Percentiles rank a stretch among this genome's conserved stretches.
These are phyloP conservation scores for Agonopterix subpropinquella DNA, from an alignment of 2,888 invertebrate species.

Conservation along the genomic window DNA sequence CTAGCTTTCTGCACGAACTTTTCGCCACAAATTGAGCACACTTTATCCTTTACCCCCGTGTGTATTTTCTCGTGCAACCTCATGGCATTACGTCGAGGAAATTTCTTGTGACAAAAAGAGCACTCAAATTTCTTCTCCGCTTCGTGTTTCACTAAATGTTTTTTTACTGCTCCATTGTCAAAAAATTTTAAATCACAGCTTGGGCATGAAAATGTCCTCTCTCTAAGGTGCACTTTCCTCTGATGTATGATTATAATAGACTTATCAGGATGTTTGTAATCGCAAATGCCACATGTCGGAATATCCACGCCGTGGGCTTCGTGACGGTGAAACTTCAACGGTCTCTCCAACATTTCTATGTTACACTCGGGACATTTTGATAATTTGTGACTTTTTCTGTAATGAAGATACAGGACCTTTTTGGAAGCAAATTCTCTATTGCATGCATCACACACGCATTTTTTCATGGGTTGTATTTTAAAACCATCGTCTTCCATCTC, in stretches of 20 bases:
- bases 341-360: neutral
- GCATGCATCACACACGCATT: conserved; percentile 2
- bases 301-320: conserved; percentile 12
- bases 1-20: conserved; percentile 23
- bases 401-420: neutral
- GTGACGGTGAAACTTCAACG: conserved; percentile 5
- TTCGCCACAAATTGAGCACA: conserved; percentile 17
- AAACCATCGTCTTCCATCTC: neutral
- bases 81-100: conserved; percentile 10
- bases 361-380: conserved; percentile 9
- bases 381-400: conserved; percentile 1
- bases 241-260: conserved; percentile 4
- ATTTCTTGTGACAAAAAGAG: conserved; percentile 24
- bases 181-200: neutral
- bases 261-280: conserved; percentile 7
- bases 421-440: neutral
- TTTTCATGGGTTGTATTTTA: neutral
- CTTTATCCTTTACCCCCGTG: conserved; percentile 13
- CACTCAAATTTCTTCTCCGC: conserved; percentile 24
- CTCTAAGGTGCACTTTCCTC: conserved; percentile 13
- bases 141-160: conserved; percentile 15
- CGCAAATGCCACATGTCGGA: conserved; percentile 18
- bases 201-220: neutral
- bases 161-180: neutral
- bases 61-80: conserved; percentile 12